Evolutionary conservation across 1,140 invertebrate species (phyloP), one percentile per base, ranked within the genome.

Genomic region (Musca domestica): DNA sequence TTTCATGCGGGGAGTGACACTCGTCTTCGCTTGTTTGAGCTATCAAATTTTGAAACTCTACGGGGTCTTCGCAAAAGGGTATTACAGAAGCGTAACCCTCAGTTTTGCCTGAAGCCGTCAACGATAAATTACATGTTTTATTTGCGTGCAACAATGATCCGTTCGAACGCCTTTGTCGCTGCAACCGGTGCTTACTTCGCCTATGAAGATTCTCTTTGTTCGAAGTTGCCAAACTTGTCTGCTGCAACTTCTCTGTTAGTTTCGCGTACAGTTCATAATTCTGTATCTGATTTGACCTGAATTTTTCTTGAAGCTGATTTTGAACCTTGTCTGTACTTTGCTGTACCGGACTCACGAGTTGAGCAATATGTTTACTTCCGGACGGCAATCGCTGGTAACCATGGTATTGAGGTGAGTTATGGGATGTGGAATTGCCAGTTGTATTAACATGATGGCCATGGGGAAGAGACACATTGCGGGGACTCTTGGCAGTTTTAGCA

Each of bases 191-290:
- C 25, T 74, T 71, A 66, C 77, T 76, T 41, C 76, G 75, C 1
- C 76, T 70, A 47, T 64, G 67, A 30, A 20, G 25, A 41, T 66
- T 67, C 49, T 69, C 70, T 0, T 34, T 67, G 23, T 3, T 56
- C 3, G 0, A 6, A 19, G 19, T 49, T 58, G 23, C 56, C 19
- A 66, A 47, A 6, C 58, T 23, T 10, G 41, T 78, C 58, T 78
- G 74, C 72, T 80, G 78, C 54, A 80, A 63, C 64, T 80, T 78
- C 22, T 80, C 78, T 48, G 72, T 79, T 25, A 81, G 66, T 71
- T 78, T 81, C 58, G 77, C 77, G 67, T 78, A 80, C 58, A 81
- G 81, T 47, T 80, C 79, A 49, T 77, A 77, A 69, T 80, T 77
- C 61, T 77, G 81, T 47, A 73, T 74, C 17, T 78, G 77, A 34